phyloP scores from a whole-genome alignment of 1,140 invertebrate species.

The Manduca sexta region DNA sequence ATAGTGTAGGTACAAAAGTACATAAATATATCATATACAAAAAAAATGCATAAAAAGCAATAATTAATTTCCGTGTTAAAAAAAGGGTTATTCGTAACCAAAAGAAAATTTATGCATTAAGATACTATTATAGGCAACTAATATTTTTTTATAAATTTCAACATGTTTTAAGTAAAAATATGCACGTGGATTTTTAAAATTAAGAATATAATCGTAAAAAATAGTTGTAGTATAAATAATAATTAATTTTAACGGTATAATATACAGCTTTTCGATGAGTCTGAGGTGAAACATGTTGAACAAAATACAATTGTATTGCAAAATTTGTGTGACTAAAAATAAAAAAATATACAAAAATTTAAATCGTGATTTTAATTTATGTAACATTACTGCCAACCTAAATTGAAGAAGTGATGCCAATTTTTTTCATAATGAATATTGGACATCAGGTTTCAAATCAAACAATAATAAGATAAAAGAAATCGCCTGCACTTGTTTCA shows the following conservation, averaged over 20 bases:
- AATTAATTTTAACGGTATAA: slow-evolving; percentile 9
- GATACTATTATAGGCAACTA: no score
- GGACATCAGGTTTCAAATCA: no score
- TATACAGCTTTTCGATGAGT: slow-evolving; percentile 2
- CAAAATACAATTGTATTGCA: slow-evolving; percentile 23
- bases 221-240: slow-evolving; percentile 3
- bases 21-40: no score
- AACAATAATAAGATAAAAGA: no score
- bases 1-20: no score
- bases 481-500: no score
- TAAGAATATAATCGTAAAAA: slow-evolving; percentile 2
- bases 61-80: no score
- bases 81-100: no score
- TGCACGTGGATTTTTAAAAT: slow-evolving; percentile 5
- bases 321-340: slow-evolving; percentile 35
- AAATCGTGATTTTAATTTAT: slow-evolving; percentile 25
- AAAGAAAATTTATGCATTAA: no score
- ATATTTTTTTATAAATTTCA: slow-evolving; percentile 13
- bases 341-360: slow-evolving; percentile 21
- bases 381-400: neutral
- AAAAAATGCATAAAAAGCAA: no score
- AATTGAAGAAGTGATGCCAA: no score
- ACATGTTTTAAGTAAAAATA: slow-evolving; percentile 29
- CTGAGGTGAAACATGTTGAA: slow-evolving; percentile 32
- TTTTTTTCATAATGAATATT: no score